phyloP scores from a whole-genome alignment of 2,888 invertebrate genomes.

The Schizotus pectinicornis region DNA sequence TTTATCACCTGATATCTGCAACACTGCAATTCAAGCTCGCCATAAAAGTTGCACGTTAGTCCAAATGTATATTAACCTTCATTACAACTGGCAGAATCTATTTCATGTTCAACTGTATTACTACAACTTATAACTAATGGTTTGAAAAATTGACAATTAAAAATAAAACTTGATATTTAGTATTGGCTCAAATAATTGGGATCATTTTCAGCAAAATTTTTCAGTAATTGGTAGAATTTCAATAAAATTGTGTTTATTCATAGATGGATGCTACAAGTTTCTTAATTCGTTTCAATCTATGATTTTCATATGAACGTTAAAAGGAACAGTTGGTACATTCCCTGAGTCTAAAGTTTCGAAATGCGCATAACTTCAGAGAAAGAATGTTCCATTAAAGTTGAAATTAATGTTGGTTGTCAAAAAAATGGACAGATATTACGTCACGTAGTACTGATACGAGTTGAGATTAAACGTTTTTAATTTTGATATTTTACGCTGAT shows the following conservation, averaged over 20 bases:
- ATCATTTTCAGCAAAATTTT: background rate
- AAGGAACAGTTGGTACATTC: background rate
- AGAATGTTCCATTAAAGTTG: background rate
- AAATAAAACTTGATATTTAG: too few species aligned
- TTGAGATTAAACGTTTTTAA: background rate
- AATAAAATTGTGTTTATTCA: slow-evolving; percentile 1
- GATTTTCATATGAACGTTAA: background rate
- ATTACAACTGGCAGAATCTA: too few species aligned
- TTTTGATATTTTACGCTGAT: background rate
- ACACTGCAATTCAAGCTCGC: background rate
- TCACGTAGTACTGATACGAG: background rate
- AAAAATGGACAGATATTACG: background rate
- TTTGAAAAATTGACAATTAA: too few species aligned
- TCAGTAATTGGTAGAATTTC: background rate
- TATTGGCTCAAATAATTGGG: too few species aligned
- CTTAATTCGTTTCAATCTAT: background rate
- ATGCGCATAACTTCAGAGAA: background rate
- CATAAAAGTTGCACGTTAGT: background rate
- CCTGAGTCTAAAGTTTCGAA: background rate
- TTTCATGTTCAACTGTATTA: too few species aligned
- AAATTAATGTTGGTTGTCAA: background rate
- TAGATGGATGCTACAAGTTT: background rate
- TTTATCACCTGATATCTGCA: slow-evolving; percentile 2
- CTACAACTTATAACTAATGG: too few species aligned
- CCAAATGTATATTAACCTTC: too few species aligned